Percentiles rank a stretch among this genome's conserved stretches.
These are phyloP conservation scores for Ciconia nigra DNA, from an alignment of 2,797 vertebrate species.

Conservation along the genomic window DNA sequence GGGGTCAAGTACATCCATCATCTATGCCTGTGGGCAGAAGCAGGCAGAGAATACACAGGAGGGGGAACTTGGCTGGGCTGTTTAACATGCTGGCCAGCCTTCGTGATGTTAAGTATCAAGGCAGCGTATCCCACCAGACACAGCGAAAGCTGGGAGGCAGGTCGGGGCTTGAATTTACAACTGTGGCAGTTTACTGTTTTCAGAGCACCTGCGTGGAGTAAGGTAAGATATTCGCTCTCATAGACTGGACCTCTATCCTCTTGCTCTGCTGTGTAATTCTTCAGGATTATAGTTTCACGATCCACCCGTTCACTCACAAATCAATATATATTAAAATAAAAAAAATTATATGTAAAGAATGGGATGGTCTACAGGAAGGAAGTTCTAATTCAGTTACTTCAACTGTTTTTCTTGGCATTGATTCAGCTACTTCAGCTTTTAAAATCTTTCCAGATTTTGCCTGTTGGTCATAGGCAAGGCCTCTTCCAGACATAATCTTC, in stretches of 20 bases:
- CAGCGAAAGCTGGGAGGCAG: not conserved
- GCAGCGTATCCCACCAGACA: not conserved
- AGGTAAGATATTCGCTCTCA: conserved; percentile 11
- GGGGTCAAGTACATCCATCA: conserved; percentile 42
- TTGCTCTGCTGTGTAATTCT: not conserved
- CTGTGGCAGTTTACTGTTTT: not conserved
- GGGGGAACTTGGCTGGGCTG: not conserved
- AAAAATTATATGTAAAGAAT: not conserved
- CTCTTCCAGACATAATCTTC: not conserved
- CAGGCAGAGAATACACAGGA: conserved; percentile 19
- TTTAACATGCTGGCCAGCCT: conserved; percentile 6
- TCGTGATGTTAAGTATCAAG: not conserved
- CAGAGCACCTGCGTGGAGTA: not conserved
- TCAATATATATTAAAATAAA: not conserved
- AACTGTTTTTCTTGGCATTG: not conserved
- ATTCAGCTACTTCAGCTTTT: not conserved
- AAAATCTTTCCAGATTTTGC: not conserved
- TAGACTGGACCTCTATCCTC: not conserved
- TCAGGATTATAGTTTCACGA: not conserved
- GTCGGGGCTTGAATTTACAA: not conserved
- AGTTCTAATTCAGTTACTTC: not conserved
- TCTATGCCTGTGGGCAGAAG: conserved; percentile 11
- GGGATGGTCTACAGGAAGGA: not conserved
- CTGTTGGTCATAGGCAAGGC: not conserved
- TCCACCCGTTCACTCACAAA: not conserved